Conservation (phyloP, 2,888 invertebrate species). For the Caenorhabditis drosophilae region DNA sequence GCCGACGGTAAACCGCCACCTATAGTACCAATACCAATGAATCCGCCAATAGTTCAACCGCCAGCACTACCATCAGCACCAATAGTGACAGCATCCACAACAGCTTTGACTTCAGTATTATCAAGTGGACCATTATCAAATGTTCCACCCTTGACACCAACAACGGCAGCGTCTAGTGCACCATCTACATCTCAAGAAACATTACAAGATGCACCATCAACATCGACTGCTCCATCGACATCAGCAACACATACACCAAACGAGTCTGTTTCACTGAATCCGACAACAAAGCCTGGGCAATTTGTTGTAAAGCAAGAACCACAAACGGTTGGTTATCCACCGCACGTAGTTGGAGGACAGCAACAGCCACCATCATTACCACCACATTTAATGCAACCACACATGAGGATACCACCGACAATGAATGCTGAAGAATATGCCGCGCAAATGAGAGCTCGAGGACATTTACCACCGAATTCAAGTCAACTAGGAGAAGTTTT, state of each 20-base stretch:
- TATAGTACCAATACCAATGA: conserved; percentile 5
- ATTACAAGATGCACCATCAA: conserved; percentile 18
- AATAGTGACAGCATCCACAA: conserved; percentile 14
- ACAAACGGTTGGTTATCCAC: not conserved
- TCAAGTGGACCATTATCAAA: too few relatives aligned
- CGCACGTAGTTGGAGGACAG: too few relatives aligned
- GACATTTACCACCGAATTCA: not conserved
- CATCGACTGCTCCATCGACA: conserved; percentile 10
- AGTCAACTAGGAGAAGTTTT: not conserved
- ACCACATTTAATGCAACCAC: conserved; percentile 1
- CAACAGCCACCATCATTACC: not conserved
- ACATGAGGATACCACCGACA: conserved; percentile 3
- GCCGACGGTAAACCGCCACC: conserved; percentile 15
- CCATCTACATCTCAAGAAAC: conserved; percentile 6
- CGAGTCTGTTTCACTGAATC: not conserved
- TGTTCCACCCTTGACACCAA: conserved; percentile 9
- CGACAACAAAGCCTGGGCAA: not conserved
- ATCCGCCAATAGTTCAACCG: conserved; percentile 8
- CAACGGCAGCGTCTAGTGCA: too few relatives aligned
- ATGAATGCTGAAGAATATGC: conserved; percentile 27
- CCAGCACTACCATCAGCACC: conserved; percentile 7
- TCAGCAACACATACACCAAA: conserved; percentile 4
- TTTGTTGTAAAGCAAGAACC: not conserved
- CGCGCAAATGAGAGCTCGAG: conserved; percentile 20
- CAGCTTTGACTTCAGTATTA: too few relatives aligned